phyloP scores from a whole-genome alignment of 2,113 vertebrate genomes.

The Marmota flaviventris region DNA sequence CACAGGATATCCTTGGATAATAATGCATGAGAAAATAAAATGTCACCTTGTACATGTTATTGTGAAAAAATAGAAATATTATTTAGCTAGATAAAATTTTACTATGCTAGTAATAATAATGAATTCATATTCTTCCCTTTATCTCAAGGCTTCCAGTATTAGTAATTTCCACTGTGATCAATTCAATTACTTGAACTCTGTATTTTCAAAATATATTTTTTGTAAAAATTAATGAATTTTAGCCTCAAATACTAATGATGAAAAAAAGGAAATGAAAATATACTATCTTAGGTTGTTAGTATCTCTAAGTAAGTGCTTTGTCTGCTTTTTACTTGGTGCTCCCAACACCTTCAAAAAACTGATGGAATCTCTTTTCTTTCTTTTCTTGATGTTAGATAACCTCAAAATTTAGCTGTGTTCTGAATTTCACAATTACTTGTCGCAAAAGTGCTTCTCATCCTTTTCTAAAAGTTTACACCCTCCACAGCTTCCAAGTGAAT shows the following conservation, averaged over 20 bases:
- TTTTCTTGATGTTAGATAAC: not conserved
- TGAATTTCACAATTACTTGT: not conserved
- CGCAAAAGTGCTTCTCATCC: not conserved
- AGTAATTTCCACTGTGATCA: not conserved
- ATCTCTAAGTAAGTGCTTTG: not conserved
- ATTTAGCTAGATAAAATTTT: not conserved
- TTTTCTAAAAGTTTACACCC: not conserved
- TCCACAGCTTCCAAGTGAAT: not conserved
- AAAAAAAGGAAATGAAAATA: not conserved
- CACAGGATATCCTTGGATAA: not conserved
- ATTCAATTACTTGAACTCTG: not conserved
- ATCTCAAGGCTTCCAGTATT: not conserved
- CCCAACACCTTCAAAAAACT: not conserved
- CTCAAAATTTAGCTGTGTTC: not conserved
- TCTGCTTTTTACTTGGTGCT: not conserved
- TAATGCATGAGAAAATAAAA: not conserved
- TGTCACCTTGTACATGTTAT: not conserved
- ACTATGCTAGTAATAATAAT: not conserved
- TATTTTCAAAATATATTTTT: not conserved
- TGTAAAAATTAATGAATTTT: not conserved
- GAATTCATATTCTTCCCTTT: not conserved
- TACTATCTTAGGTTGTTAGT: not conserved
- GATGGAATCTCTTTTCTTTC: not conserved
- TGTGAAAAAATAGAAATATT: not conserved
- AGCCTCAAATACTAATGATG: not conserved